Percentiles rank a stretch among this genome's conserved stretches.
Evolutionary conservation across 2,797 vertebrate genomes (phyloP).

Genomic region (Buphagus erythrorhynchus): DNA sequence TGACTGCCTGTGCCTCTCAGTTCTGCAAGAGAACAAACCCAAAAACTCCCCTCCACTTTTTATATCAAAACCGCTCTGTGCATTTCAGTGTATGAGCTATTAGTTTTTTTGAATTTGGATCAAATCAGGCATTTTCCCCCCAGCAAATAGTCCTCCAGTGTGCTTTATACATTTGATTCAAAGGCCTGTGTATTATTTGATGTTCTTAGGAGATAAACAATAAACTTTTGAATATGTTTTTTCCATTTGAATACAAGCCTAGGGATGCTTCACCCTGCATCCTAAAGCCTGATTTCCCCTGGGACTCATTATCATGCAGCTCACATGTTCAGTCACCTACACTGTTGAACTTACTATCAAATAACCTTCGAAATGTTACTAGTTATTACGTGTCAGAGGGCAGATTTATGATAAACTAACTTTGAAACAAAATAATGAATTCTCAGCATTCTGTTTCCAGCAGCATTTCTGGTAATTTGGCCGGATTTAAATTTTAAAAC

Average conservation of each 20-base stretch:
- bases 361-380: slow-evolving; percentile 78
- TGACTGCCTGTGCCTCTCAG: background rate
- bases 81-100: background rate
- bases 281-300: slow-evolving; percentile 75
- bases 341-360: slow-evolving; percentile 79
- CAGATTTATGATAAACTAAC: slow-evolving; percentile 82
- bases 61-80: background rate
- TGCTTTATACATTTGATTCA: slow-evolving; percentile 41
- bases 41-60: slow-evolving; percentile 3
- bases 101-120: slow-evolving; percentile 43
- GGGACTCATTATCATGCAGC: slow-evolving; percentile 77
- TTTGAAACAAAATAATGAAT: slow-evolving; percentile 78
- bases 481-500: slow-evolving; percentile 73
- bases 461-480: slow-evolving; percentile 67
- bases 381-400: slow-evolving; percentile 78
- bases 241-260: slow-evolving; percentile 73
- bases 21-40: background rate
- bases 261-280: slow-evolving; percentile 66
- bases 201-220: slow-evolving; percentile 73
- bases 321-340: slow-evolving; percentile 78
- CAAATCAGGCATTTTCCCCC: slow-evolving; percentile 7
- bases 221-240: slow-evolving; percentile 75
- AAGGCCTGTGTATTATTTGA: slow-evolving; percentile 64
- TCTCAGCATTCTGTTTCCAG: slow-evolving; percentile 55
- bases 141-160: slow-evolving; percentile 17